A percentile compares a stretch with the other conserved stretches of the same genome.
Evolutionary conservation across 1,140 invertebrate species (phyloP).

Genomic region (Dreissena rostriformis): DNA sequence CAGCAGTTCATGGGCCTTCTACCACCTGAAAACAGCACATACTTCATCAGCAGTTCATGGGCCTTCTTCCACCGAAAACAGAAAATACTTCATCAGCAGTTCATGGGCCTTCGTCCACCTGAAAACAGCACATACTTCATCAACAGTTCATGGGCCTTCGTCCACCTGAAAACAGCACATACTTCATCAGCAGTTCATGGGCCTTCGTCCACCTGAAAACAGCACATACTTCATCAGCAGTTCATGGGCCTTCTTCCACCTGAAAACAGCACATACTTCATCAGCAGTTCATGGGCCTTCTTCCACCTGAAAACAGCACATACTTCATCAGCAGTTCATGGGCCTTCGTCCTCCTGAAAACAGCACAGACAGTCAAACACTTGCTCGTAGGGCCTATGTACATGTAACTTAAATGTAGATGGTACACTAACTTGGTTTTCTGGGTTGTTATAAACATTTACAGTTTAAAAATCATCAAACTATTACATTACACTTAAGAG

Average conservation of each 20-base stretch:
- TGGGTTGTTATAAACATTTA: too few relatives aligned
- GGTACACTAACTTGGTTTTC: too few relatives aligned
- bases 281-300: constrained; percentile 85
- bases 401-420: too few relatives aligned
- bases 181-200: constrained; percentile 85
- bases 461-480: too few relatives aligned
- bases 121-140: constrained; percentile 84
- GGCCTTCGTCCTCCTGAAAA: constrained; percentile 83
- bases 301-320: constrained; percentile 82
- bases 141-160: constrained; percentile 85
- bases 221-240: constrained; percentile 85
- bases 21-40: constrained; percentile 83
- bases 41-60: constrained; percentile 85
- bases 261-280: constrained; percentile 83
- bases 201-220: constrained; percentile 83
- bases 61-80: constrained; percentile 84
- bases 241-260: constrained; percentile 85
- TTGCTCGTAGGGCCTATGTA: too few relatives aligned
- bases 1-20: constrained; percentile 85
- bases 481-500: too few relatives aligned
- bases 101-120: constrained; percentile 85
- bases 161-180: constrained; percentile 83
- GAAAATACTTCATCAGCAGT: constrained; percentile 84
- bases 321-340: constrained; percentile 86
- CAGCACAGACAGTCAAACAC: too few relatives aligned